Evolutionary conservation across 2,888 invertebrate genomes (phyloP).

Genomic region (Peribatodes rhomboidaria): DNA sequence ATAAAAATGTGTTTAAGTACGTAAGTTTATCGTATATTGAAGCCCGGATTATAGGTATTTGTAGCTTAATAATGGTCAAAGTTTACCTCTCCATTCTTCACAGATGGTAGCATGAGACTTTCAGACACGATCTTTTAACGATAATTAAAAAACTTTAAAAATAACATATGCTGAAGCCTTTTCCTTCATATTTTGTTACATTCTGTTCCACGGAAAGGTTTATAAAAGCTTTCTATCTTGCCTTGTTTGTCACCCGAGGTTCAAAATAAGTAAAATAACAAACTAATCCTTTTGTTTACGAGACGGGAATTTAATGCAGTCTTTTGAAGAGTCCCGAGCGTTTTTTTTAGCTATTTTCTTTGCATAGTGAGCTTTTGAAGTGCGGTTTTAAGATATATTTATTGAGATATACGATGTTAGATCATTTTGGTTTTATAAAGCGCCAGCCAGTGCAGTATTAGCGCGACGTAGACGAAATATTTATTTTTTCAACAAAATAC

Average conservation of each 20-base stretch:
- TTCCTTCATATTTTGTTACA: constrained; percentile 11
- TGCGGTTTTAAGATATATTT: constrained; percentile 7
- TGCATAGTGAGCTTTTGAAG: constrained; percentile 17
- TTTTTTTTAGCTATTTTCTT: constrained; percentile 29
- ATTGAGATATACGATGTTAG: background rate
- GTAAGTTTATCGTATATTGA: background rate
- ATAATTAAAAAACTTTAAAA: constrained; percentile 56
- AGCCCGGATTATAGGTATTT: background rate
- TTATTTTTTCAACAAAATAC: too few species aligned
- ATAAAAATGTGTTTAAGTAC: background rate
- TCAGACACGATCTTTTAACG: constrained; percentile 41
- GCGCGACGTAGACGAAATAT: too few species aligned
- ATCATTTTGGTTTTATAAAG: background rate
- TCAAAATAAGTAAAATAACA: constrained; percentile 51
- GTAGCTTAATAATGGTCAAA: background rate
- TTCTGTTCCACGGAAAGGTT: constrained; percentile 38
- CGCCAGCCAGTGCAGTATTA: background rate
- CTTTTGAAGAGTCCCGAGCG: constrained; percentile 54
- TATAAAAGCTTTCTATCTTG: constrained; percentile 40
- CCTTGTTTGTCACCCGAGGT: constrained; percentile 34
- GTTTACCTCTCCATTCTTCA: constrained; percentile 1
- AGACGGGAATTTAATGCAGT: constrained; percentile 58
- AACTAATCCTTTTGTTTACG: constrained; percentile 54
- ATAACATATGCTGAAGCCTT: constrained; percentile 32
- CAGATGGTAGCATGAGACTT: background rate